Evolutionary conservation across 1,140 invertebrate genomes (phyloP).

Genomic region (Sitobion miscanthi): DNA sequence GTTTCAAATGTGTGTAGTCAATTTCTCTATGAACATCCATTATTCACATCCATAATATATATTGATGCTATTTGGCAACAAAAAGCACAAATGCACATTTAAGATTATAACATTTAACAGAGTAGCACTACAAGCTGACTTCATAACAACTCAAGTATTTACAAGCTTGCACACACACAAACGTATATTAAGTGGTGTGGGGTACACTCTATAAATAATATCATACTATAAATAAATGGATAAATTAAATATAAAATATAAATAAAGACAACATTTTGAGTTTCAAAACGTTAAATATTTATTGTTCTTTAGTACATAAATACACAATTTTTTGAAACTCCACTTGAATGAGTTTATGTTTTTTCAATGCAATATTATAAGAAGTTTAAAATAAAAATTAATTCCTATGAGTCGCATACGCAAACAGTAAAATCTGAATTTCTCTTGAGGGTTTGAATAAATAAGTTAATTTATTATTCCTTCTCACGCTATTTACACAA

Average conservation of each 20-base stretch:
- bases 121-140: not conserved
- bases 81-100: conserved; percentile 16
- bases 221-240: not conserved
- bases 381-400: not conserved
- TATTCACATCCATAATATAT: not conserved
- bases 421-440: not conserved
- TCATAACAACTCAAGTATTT: not conserved
- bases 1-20: not conserved
- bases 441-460: not conserved
- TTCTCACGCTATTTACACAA: not conserved
- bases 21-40: not conserved
- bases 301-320: not conserved
- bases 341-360: not conserved
- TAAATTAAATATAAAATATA: too few species aligned
- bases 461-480: not conserved
- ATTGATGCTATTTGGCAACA: conserved; percentile 32
- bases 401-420: not conserved
- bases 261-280: not conserved
- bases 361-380: not conserved
- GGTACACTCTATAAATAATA: not conserved
- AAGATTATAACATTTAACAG: not conserved
- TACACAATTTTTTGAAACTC: not conserved
- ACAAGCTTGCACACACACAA: not conserved
- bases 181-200: not conserved
- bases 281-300: not conserved